Conservation (phyloP, 2,888 invertebrate species). For the Leptinotarsa rubiginosa region DNA sequence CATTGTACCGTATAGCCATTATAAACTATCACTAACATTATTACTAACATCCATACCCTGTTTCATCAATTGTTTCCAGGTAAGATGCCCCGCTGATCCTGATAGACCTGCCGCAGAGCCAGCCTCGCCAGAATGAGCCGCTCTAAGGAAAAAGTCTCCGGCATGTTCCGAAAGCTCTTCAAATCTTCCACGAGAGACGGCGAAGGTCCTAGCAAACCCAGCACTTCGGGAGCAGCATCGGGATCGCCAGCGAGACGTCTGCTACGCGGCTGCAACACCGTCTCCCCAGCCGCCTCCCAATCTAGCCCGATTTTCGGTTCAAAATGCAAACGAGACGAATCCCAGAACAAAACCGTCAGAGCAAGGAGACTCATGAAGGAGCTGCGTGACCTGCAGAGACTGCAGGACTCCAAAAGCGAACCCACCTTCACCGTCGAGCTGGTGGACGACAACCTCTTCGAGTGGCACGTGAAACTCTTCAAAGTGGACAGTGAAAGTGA, state of each 20-base stretch:
- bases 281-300: slow-evolving; percentile 62
- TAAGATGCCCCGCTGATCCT: slow-evolving; percentile 10
- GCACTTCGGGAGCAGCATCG: slow-evolving; percentile 65
- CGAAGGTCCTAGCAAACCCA: slow-evolving; percentile 68
- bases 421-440: slow-evolving; percentile 86
- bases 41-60: too few relatives aligned
- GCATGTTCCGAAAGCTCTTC: slow-evolving; percentile 83
- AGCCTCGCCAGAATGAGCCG: slow-evolving; percentile 73
- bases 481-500: slow-evolving; percentile 88
- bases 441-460: slow-evolving; percentile 87
- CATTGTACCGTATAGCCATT: too few relatives aligned
- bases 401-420: slow-evolving; percentile 77
- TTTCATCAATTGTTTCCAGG: not conserved
- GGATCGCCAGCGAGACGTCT: slow-evolving; percentile 62
- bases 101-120: slow-evolving; percentile 21
- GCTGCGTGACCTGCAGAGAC: slow-evolving; percentile 81
- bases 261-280: slow-evolving; percentile 59
- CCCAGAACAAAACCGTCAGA: slow-evolving; percentile 75
- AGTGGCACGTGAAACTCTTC: slow-evolving; percentile 87
- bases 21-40: too few relatives aligned
- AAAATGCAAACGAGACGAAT: slow-evolving; percentile 53
- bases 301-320: slow-evolving; percentile 61
- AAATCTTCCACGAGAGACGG: slow-evolving; percentile 76
- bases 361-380: slow-evolving; percentile 88
- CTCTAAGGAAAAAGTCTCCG: slow-evolving; percentile 84